Base-by-base conservation (phyloP, 2,113 vertebrate species). In the Malaclemys terrapin region DNA sequence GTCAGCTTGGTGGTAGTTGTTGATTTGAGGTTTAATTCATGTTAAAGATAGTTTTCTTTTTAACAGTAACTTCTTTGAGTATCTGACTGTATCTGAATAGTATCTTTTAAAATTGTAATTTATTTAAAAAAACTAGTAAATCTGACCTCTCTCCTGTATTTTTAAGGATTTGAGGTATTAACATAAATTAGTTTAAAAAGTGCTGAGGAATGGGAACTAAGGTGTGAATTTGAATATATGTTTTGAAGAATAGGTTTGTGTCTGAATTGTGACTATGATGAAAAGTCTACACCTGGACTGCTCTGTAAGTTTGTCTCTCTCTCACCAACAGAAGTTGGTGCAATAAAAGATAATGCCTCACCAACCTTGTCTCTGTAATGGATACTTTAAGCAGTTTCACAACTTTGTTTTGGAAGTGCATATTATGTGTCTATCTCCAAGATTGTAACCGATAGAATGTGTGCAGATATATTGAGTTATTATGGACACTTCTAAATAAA, bases 391-490 rank as follows among this genome's bases (percentile, higher is more conserved):
- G 82, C 29, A 8, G 3, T 35, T 35, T 6, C 62, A n/a, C 62
- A 69, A 69, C 35, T 19, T 69, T 47, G 76, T n/a, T 84, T 92
- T 91, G 27, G 5, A 38, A 62, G 35, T 65, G 80, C 0, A 0
- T 0, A 0, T 53, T 8, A 38, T 0, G 0, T 50, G 19, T 27
- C 5, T 6, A 10, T 54, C 24, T 92, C 1, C 0, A 57, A 78
- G 17, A 20, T 1, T 45, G 88, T 8, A 57, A 42, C 53, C 42
- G 13, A 17, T 27, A 57, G 53, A 57, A 45, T 27, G 6, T 13
- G 5, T 27, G 42, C 13, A 42, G 38, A 82, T 56, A 17, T 22
- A 4, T 24, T 59, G 78, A 38, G 4, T 1, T 81, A 38, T 59
- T 29, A 47, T 17, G 38, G 6, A 1, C 0, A 86, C 94, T 94